A percentile compares a stretch with the other conserved stretches of the same genome.
phyloP scores from a whole-genome alignment of 64 coral and sea anemone genomes.

The Stylophora pistillata region DNA sequence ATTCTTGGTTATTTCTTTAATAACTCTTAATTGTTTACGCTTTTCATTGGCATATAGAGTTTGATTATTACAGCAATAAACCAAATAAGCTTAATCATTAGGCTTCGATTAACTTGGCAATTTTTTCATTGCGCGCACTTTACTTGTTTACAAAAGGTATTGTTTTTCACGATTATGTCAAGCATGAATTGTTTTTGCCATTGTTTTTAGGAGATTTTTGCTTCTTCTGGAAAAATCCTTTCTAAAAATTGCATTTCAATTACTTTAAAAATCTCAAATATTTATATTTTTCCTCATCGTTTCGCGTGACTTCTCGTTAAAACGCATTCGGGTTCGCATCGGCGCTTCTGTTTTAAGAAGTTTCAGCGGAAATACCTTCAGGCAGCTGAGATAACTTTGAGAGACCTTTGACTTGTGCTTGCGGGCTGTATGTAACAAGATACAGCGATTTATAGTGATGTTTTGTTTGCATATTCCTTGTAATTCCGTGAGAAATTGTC shows the following conservation, averaged over 20 bases:
- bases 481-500: neutral
- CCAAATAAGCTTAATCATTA: slow-evolving; percentile 4
- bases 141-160: slow-evolving; percentile 9
- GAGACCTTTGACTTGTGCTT: neutral
- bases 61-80: neutral
- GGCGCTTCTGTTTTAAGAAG: too few relatives aligned
- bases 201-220: neutral
- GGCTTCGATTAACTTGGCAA: neutral
- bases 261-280: neutral
- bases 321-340: too few relatives aligned
- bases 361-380: too few relatives aligned
- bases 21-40: neutral
- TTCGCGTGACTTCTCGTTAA: neutral
- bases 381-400: neutral
- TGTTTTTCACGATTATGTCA: neutral
- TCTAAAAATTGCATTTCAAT: neutral
- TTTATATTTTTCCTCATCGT: neutral
- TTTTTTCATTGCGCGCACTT: neutral
- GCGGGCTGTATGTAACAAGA: neutral
- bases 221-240: neutral
- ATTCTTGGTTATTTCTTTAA: neutral
- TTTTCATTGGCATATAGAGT: neutral
- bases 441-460: neutral
- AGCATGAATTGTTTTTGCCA: neutral
- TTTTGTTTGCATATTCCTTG: neutral